These are phyloP conservation scores for Drosophila grimshawi DNA, from an alignment of 1,140 invertebrate genomes.

Conservation along the genomic window DNA sequence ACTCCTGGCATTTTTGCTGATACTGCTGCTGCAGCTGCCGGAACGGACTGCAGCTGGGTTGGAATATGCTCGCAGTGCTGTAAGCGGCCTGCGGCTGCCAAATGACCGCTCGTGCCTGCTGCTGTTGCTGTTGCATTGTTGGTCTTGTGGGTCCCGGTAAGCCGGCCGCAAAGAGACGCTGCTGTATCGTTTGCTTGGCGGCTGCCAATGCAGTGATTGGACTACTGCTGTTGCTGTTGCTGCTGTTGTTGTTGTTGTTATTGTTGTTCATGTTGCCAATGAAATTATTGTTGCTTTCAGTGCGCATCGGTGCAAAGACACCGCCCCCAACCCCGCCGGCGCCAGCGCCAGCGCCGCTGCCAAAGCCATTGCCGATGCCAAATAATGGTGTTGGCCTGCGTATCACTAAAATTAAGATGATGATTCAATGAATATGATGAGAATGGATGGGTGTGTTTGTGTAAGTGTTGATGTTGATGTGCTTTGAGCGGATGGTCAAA, in stretches of 20 bases:
- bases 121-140: neutral
- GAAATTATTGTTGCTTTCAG: slow-evolving; percentile 52
- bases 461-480: neutral
- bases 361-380: slow-evolving; percentile 66
- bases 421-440: slow-evolving; percentile 83
- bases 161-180: slow-evolving; percentile 63
- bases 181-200: slow-evolving; percentile 76
- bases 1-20: slow-evolving; percentile 56
- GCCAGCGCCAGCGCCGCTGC: slow-evolving; percentile 52
- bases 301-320: slow-evolving; percentile 25
- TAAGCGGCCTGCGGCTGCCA: slow-evolving; percentile 67
- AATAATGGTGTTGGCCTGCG: slow-evolving; percentile 76
- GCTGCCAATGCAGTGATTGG: slow-evolving; percentile 54
- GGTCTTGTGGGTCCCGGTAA: slow-evolving; percentile 17
- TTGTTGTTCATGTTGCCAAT: slow-evolving; percentile 17
- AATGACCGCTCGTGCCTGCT: slow-evolving; percentile 30
- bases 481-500: neutral
- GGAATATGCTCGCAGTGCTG: slow-evolving; percentile 69
- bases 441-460: slow-evolving; percentile 36
- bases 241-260: slow-evolving; percentile 13
- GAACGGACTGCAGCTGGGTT: slow-evolving; percentile 53
- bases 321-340: slow-evolving; percentile 53
- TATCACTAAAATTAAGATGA: slow-evolving; percentile 84
- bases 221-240: slow-evolving; percentile 17
- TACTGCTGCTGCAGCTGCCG: slow-evolving; percentile 64